phyloP scores from a whole-genome alignment of 2,797 vertebrate genomes.

The Phaenicophaeus curvirostris region DNA sequence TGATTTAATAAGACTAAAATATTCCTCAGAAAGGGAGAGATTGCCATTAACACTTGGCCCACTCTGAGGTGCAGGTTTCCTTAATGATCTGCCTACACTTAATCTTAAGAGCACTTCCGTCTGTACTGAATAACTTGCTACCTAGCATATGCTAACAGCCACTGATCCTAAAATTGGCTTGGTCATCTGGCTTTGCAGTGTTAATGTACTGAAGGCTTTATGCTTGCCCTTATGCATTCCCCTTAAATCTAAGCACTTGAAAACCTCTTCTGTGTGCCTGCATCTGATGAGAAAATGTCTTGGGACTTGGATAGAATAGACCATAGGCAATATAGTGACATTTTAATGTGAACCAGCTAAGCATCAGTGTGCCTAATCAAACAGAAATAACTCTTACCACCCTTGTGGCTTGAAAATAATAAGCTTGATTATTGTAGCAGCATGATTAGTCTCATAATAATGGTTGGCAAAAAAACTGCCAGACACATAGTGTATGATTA shows the following conservation, averaged over 20 bases:
- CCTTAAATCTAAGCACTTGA: not conserved
- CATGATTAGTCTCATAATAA: not conserved
- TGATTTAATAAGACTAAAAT: not conserved
- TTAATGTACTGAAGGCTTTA: not conserved
- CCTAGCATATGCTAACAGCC: not conserved
- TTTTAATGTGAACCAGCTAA: not conserved
- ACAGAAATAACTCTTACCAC: not conserved
- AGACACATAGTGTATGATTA: not conserved
- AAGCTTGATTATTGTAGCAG: not conserved
- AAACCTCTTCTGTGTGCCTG: not conserved
- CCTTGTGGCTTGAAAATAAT: not conserved
- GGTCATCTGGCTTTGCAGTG: not conserved
- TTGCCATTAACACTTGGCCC: not conserved
- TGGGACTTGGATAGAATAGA: not conserved
- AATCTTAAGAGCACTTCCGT: not conserved
- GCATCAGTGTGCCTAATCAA: not conserved
- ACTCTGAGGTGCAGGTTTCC: not conserved
- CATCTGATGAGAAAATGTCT: not conserved
- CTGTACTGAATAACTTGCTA: not conserved
- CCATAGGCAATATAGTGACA: not conserved
- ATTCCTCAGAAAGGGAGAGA: not conserved
- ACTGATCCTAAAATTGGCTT: not conserved
- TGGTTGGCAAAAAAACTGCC: not conserved
- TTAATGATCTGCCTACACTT: not conserved
- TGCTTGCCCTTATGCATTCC: not conserved